phyloP scores from a whole-genome alignment of 2,888 invertebrate species.

The Platerodrilus igneus region DNA sequence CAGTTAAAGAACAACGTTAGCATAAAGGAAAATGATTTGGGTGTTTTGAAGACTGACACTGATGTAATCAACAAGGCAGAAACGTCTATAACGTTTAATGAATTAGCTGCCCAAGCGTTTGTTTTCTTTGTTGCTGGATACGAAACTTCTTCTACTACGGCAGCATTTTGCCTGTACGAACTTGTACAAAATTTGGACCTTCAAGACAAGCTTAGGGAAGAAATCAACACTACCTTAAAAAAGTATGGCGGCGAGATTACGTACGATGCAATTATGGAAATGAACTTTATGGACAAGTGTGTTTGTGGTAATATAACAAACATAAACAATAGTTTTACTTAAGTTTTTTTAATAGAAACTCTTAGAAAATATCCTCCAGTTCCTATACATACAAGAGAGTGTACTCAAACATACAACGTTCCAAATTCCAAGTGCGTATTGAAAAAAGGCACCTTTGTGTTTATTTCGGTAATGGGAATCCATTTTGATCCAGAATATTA shows the following conservation, averaged over 20 bases:
- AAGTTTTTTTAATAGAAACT: conserved; percentile 16
- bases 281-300: conserved; percentile 50
- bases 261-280: conserved; percentile 48
- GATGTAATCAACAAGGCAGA: conserved; percentile 23
- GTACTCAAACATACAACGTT: conserved; percentile 10
- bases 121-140: conserved; percentile 41
- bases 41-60: too few species aligned
- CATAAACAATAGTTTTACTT: conserved; percentile 1
- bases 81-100: conserved; percentile 12
- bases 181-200: conserved; percentile 47
- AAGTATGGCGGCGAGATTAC: conserved; percentile 44
- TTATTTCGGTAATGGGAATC: conserved; percentile 11
- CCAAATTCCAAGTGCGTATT: conserved; percentile 11
- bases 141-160: conserved; percentile 43
- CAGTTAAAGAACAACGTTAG: conserved; percentile 42
- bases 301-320: conserved; percentile 36
- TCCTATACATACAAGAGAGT: conserved; percentile 10
- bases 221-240: conserved; percentile 43
- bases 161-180: conserved; percentile 50
- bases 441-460: conserved; percentile 9
- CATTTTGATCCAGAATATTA: conserved; percentile 16
- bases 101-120: conserved; percentile 32
- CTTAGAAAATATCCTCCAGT: conserved; percentile 22
- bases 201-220: conserved; percentile 47
- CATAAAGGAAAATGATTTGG: background rate